Percentiles rank a stretch among this genome's conserved stretches.
phyloP scores from a whole-genome alignment of 2,888 invertebrate species.

The Chloroclysta siterata region DNA sequence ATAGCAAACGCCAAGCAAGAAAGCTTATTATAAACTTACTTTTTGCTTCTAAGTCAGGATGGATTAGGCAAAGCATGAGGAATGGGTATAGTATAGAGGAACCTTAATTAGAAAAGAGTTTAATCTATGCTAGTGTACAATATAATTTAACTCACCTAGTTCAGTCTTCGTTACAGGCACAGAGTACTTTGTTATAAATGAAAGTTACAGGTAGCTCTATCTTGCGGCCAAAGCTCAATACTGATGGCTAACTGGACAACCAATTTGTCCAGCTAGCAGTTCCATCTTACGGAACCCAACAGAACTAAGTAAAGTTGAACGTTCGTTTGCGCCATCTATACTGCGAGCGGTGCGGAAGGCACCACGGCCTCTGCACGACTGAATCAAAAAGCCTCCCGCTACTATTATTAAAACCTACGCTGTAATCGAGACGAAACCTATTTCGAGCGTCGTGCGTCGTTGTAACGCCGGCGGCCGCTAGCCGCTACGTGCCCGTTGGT shows the following conservation, averaged over 20 bases:
- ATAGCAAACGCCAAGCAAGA: too few species aligned
- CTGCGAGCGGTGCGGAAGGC: constrained; percentile 63
- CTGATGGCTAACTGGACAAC: constrained; percentile 35
- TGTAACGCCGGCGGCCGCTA: constrained; percentile 54
- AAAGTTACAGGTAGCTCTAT: constrained; percentile 63
- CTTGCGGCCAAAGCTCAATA: constrained; percentile 56
- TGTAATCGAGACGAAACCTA: constrained; percentile 61
- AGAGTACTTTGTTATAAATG: too few species aligned
- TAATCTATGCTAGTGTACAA: not conserved
- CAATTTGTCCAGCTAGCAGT: constrained; percentile 40
- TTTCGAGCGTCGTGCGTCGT: constrained; percentile 52
- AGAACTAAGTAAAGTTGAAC: constrained; percentile 50
- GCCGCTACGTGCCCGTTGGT: constrained; percentile 57
- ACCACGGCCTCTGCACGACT: constrained; percentile 66
- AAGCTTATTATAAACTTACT: too few species aligned
- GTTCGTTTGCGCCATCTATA: constrained; percentile 65
- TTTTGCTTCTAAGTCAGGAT: too few species aligned
- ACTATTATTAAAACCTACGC: constrained; percentile 57
- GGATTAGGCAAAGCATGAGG: too few species aligned
- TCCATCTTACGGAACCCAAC: constrained; percentile 64
- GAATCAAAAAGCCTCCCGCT: constrained; percentile 60
- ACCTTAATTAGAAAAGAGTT: too few species aligned
- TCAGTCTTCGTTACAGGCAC: constrained; percentile 57
- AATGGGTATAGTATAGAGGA: too few species aligned
- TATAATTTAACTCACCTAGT: constrained; percentile 35